Percentiles rank a stretch among this genome's conserved stretches.
Evolutionary conservation across 2,888 invertebrate genomes (phyloP).

Genomic region (Pyrochroa serraticornis): DNA sequence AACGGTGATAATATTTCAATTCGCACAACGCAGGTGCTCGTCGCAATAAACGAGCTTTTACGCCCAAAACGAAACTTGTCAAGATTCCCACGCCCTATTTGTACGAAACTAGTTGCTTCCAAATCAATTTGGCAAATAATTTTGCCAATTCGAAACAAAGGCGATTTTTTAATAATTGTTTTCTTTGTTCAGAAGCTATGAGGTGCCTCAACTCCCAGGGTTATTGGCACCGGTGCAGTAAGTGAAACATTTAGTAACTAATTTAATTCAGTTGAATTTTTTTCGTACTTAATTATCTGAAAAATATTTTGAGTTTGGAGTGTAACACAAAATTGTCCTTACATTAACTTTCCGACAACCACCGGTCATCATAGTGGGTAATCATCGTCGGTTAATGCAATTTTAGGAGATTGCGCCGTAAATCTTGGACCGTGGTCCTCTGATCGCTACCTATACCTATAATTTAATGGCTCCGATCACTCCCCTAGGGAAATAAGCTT

Average conservation of each 20-base stretch:
- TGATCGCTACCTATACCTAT: constrained; percentile 42
- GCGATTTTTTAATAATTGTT: too few relatives aligned
- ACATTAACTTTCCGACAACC: constrained; percentile 29
- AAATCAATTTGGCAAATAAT: too few relatives aligned
- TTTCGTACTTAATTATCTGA: too few relatives aligned
- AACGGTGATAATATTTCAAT: constrained; percentile 5
- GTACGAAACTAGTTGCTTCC: too few relatives aligned
- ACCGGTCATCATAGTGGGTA: constrained; percentile 34
- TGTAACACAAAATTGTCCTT: constrained; percentile 11
- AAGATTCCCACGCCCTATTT: not conserved
- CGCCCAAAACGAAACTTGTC: not conserved
- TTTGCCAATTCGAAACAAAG: too few relatives aligned
- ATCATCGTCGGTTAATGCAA: constrained; percentile 42
- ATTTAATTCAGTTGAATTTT: too few relatives aligned
- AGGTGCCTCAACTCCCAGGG: too few relatives aligned
- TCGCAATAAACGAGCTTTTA: not conserved
- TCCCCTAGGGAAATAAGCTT: constrained; percentile 39
- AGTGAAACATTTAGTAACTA: too few relatives aligned
- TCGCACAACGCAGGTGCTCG: not conserved
- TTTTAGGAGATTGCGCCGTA: constrained; percentile 41
- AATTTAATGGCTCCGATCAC: constrained; percentile 41
- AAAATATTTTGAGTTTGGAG: not conserved
- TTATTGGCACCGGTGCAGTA: too few relatives aligned
- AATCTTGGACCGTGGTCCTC: constrained; percentile 37
- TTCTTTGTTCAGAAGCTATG: too few relatives aligned